These are phyloP conservation scores for Ispidina picta DNA, from an alignment of 2,797 vertebrate species.

Conservation along the genomic window DNA sequence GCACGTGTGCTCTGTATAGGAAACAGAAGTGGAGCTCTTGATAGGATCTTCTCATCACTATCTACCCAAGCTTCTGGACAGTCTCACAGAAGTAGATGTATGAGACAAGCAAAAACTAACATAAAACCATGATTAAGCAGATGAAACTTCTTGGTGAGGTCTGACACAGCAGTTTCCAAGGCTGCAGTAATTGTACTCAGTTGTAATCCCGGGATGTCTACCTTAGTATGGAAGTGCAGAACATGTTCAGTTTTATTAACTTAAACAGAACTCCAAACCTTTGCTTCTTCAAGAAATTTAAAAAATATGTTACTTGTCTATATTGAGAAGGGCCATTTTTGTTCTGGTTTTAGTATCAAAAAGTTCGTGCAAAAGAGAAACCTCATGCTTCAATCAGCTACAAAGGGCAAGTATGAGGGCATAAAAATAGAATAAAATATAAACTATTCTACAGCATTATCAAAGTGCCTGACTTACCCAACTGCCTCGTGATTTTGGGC, in stretches of 20 bases:
- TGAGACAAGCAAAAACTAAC: not conserved
- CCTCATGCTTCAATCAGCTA: not conserved
- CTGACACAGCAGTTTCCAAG: not conserved
- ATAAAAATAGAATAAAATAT: not conserved
- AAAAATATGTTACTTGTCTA: not conserved
- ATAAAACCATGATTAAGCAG: not conserved
- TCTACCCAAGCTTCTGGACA: not conserved
- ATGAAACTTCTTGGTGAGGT: not conserved
- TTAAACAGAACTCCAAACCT: not conserved
- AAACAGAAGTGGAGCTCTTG: not conserved
- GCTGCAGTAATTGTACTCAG: not conserved
- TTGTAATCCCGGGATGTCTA: not conserved
- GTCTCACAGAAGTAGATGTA: not conserved
- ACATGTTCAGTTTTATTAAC: not conserved
- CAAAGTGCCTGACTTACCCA: not conserved
- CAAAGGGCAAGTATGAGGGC: not conserved
- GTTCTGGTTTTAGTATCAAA: not conserved
- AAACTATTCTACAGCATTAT: not conserved
- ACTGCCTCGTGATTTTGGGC: not conserved
- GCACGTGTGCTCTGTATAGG: rapidly evolving
- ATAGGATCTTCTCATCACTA: not conserved
- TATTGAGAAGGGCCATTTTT: not conserved
- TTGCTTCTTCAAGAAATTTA: not conserved
- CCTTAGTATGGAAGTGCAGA: not conserved
- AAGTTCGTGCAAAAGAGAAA: not conserved